Evolutionary conservation across 35 echinoderm and acorn worm genomes (phyloP).

Genomic region (Eucidaris tribuloides): DNA sequence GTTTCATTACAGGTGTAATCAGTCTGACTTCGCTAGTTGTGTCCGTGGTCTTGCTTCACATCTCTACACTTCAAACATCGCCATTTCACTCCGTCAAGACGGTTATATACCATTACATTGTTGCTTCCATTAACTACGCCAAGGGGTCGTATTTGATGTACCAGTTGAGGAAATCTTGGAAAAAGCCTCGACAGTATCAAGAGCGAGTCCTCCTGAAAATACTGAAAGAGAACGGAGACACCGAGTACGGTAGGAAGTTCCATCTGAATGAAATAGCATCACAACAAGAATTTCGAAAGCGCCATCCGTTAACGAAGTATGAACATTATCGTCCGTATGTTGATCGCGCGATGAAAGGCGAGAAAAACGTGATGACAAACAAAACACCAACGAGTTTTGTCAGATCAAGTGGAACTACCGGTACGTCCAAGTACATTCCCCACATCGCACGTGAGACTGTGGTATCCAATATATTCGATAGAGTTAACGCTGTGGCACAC

Average conservation of each 20-base stretch:
- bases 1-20: too few species aligned
- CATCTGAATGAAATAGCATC: conserved; percentile 26
- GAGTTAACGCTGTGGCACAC: neutral
- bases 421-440: conserved; percentile 53
- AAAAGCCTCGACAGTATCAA: conserved; percentile 31
- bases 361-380: conserved; percentile 39
- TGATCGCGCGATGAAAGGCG: conserved; percentile 48
- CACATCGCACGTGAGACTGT: neutral
- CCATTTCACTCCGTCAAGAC: too few species aligned
- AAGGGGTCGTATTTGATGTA: too few species aligned
- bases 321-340: conserved; percentile 47
- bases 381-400: conserved; percentile 4
- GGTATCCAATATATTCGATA: neutral
- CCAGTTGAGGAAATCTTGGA: neutral
- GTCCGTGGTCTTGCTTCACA: too few species aligned
- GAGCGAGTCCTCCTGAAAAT: conserved; percentile 32
- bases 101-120: too few species aligned
- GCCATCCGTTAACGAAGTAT: conserved; percentile 53
- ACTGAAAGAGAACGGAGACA: conserved; percentile 36
- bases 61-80: too few species aligned
- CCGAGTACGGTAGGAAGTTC: conserved; percentile 50
- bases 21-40: too few species aligned
- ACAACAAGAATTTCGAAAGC: conserved; percentile 29
- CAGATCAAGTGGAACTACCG: conserved; percentile 59
- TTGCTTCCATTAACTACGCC: too few species aligned